Base-by-base conservation (phyloP, 92 coral and sea anemone species). In the Desmophyllum pertusum region DNA sequence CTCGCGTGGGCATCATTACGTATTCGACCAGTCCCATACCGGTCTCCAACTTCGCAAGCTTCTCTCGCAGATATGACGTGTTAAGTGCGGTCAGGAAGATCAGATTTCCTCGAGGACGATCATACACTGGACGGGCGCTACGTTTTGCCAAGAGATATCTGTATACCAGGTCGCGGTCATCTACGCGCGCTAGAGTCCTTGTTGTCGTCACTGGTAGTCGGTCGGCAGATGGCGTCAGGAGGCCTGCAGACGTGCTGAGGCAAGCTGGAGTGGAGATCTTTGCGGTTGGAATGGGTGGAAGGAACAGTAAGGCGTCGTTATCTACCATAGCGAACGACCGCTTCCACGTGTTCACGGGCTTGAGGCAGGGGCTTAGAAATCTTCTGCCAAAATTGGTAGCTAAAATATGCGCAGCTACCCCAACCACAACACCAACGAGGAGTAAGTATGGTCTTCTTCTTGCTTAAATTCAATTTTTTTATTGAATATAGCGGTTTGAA, bases 121-220 rank as follows among this genome's bases (percentile, higher is more conserved):
- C 89, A 18, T 63, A 86, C 39, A 91, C 92, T 4, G 94, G 92
- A 77, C 79, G 92, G 14, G 94, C 94, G 23, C 50, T 91, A 21
- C 61, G 68, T 30, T 78, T 61, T 50, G 90, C 86, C 3, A 45
- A 63, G 39, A 73, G 77, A 41, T 84, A 88, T 70, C 71, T 91
- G 72, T 91, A 74, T 76, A 70, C 79, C 11, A 79, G 92, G n/a
- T 81, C 42, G n/a, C 81, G 70, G 2, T 53, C 85, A 25, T 75
- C 85, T 61, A 52, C 88, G 27, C 80, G 94, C 14, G 85, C 89
- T 64, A 83, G 89, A 61, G 78, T 91, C 30, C 76, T 94, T 36
- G 86, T 94, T 39, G 92, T 94, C 29, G 81, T 94, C 71, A 91
- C 95, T 11, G 92, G 78, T 40, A 93, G 90, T 25, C 83, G 79